Evolutionary conservation across 2,113 vertebrate genomes (phyloP).

Genomic region (Mohoua ochrocephala): DNA sequence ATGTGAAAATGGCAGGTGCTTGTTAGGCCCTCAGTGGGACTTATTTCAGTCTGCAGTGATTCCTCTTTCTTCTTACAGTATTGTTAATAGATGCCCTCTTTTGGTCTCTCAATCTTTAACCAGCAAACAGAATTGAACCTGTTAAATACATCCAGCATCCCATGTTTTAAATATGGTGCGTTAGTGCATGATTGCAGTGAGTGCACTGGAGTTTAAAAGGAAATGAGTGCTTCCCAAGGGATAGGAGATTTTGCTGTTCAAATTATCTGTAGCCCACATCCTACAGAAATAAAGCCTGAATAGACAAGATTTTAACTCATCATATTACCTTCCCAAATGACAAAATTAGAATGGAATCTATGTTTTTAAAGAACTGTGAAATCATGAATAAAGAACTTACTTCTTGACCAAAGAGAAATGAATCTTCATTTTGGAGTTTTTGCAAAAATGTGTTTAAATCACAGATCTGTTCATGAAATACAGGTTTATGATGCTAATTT

Average conservation of each 20-base stretch:
- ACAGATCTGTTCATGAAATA: neutral
- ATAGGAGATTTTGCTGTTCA: neutral
- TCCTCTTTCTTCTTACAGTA: neutral
- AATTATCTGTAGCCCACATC: neutral
- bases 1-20: constrained; percentile 38
- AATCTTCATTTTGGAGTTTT: neutral
- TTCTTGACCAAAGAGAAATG: neutral
- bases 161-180: neutral
- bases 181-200: neutral
- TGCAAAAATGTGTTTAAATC: neutral
- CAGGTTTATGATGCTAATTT: neutral
- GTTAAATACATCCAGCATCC: neutral
- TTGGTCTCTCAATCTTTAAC: neutral
- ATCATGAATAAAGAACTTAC: neutral
- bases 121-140: neutral
- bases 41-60: neutral
- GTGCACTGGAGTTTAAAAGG: neutral
- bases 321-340: neutral
- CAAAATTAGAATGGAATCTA: neutral
- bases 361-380: neutral
- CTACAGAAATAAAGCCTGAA: neutral
- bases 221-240: neutral
- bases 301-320: neutral
- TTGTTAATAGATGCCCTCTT: neutral
- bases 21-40: constrained; percentile 24